phyloP scores from a whole-genome alignment of 2,113 vertebrate genomes.

The Solenodon paradoxus region DNA sequence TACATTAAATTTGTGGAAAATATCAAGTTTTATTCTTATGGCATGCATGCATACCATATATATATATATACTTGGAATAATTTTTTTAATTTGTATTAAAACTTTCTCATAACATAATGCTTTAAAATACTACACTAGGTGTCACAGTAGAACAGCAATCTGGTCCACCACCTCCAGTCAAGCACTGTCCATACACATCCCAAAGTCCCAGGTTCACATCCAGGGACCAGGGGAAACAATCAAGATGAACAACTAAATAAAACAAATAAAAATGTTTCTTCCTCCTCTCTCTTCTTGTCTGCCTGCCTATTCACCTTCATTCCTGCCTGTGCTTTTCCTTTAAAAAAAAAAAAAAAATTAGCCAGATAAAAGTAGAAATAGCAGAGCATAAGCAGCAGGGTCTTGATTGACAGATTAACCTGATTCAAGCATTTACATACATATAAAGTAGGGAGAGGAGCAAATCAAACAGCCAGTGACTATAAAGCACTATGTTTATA shows the following conservation, averaged over 20 bases:
- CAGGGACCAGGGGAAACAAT: too few relatives aligned
- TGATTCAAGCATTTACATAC: background rate
- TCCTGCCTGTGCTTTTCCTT: too few relatives aligned
- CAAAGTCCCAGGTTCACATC: too few relatives aligned
- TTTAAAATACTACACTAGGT: too few relatives aligned
- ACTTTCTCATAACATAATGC: background rate
- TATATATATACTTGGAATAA: background rate
- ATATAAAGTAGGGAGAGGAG: background rate
- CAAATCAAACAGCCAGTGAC: background rate
- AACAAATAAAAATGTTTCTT: too few relatives aligned
- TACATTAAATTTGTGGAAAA: background rate
- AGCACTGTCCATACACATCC: too few relatives aligned
- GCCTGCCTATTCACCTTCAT: too few relatives aligned
- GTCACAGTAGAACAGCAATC: too few relatives aligned
- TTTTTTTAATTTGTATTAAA: background rate
- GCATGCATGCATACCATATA: background rate
- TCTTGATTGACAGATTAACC: background rate
- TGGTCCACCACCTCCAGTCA: too few relatives aligned
- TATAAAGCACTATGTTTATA: constrained; percentile 11
- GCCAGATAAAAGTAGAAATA: background rate
- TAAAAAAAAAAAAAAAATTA: too few relatives aligned
- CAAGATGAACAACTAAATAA: too few relatives aligned
- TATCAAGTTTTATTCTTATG: background rate
- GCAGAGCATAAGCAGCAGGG: background rate
- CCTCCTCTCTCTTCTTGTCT: too few relatives aligned